phyloP scores from a whole-genome alignment of 2,113 vertebrate species.

The Sciurus niger region DNA sequence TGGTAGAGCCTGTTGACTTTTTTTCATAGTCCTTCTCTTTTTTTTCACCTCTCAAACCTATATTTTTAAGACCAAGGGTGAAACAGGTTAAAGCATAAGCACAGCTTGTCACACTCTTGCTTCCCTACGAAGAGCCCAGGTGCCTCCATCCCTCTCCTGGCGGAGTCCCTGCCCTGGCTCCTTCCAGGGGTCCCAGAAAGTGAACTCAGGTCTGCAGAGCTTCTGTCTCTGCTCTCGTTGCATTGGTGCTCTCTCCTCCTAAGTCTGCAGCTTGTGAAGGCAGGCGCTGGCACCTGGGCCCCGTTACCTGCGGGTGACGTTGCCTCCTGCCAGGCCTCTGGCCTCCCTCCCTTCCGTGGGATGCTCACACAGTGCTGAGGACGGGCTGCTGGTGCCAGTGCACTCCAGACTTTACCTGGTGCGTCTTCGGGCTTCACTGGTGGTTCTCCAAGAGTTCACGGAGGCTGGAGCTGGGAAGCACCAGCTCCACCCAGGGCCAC shows the following conservation, averaged over 20 bases:
- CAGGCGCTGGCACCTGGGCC: fast-evolving
- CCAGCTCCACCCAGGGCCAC: background rate
- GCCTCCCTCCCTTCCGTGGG: background rate
- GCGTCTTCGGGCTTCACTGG: background rate
- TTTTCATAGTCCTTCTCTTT: background rate
- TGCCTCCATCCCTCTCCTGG: fast-evolving
- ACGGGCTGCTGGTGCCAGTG: background rate
- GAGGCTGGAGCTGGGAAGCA: background rate
- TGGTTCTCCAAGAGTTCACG: background rate
- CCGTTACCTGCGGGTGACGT: fast-evolving
- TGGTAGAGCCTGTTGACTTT: background rate
- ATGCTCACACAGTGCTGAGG: background rate
- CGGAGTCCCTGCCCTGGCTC: background rate
- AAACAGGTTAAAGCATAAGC: background rate
- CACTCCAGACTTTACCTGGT: background rate
- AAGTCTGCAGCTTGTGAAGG: background rate
- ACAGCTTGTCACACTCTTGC: background rate
- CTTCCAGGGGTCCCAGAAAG: background rate
- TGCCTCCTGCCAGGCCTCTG: background rate
- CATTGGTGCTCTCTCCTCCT: background rate
- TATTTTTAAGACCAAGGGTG: background rate
- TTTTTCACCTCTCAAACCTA: background rate
- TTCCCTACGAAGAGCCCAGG: background rate
- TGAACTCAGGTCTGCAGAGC: background rate
- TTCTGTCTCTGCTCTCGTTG: background rate